Base-by-base conservation (phyloP, 1,140 invertebrate genomes). In the Monomorium pharaonis region DNA sequence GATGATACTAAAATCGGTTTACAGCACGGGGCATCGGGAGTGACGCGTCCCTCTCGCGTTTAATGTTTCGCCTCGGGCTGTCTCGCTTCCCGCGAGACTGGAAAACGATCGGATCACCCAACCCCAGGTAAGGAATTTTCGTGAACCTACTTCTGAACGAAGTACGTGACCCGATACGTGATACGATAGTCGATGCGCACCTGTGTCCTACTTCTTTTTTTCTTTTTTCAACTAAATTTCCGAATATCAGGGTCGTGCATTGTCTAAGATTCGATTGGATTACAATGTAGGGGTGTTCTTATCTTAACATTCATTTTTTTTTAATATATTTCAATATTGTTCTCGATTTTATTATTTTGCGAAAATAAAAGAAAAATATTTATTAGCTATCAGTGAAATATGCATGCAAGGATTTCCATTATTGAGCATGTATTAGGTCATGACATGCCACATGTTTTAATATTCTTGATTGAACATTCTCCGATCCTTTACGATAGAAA, bases 391-490 rank as follows among this genome's bases (percentile, higher is more conserved):
- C 49, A 67, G 70, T 62, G 54, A 65, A 65, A 42, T 24, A 42
- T 87, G 63, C 78, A 58, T 76, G 60, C 62, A 89, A 89, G 78
- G 81, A 87, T 75, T 44, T 69, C 86, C 65, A 88, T 77, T 78
- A 76, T 56, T 42, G 47, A 16, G 33, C 12, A 49, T 24, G 70
- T 75, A 89, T 65, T 84, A 67, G 84, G 88, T 89, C 88, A 89
- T 56, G 63, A 37, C 74, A 33, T 58, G 77, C 60, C 88, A 67
- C 84, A 89, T 85, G 86, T 89, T 83, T 76, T 83, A 86, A 88
- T 75, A 78, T 86, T 87, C 88, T 89, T 89, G 72, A 89, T 89
- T 89, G 85, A 89, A 88, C 85, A 78, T 89, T 89, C 85, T 85
- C 37, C 51, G 72, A 63, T 89, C 85, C 77, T 86, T 89, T 84